phyloP scores from a whole-genome alignment of 2,888 invertebrate genomes.

The Dicyrtomina minuta region DNA sequence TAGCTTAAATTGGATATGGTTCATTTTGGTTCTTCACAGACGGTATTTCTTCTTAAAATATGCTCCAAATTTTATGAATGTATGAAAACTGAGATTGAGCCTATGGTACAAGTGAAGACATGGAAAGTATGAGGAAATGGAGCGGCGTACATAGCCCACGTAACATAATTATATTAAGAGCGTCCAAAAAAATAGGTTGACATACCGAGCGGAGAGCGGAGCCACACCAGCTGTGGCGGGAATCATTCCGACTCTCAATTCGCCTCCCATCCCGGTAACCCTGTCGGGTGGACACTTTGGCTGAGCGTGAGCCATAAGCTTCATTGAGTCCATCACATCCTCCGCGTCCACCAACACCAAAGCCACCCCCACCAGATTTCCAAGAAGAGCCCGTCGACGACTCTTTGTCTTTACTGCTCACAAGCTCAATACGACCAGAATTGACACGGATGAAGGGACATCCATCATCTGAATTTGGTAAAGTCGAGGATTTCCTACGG shows the following conservation, averaged over 20 bases:
- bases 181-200: background rate
- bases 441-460: constrained; percentile 52
- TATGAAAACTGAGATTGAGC: no score
- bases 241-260: constrained; percentile 42
- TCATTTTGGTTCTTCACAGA: no score
- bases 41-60: no score
- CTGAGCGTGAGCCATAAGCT: constrained; percentile 19
- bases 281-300: constrained; percentile 32
- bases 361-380: constrained; percentile 23
- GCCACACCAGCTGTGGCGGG: constrained; percentile 52
- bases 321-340: constrained; percentile 21
- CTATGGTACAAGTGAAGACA: background rate
- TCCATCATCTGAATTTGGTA: constrained; percentile 44
- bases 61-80: no score
- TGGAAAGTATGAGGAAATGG: no score
- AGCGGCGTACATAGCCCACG: no score
- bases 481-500: constrained; percentile 45
- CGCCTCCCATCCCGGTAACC: constrained; percentile 13
- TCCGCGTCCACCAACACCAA: no score
- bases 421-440: constrained; percentile 53
- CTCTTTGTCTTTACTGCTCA: constrained; percentile 42
- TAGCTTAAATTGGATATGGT: no score
- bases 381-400: constrained; percentile 2
- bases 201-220: constrained; percentile 27
- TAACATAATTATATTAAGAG: no score